Conservation (phyloP, 2,888 invertebrate genomes). For the Acheta domesticus region DNA sequence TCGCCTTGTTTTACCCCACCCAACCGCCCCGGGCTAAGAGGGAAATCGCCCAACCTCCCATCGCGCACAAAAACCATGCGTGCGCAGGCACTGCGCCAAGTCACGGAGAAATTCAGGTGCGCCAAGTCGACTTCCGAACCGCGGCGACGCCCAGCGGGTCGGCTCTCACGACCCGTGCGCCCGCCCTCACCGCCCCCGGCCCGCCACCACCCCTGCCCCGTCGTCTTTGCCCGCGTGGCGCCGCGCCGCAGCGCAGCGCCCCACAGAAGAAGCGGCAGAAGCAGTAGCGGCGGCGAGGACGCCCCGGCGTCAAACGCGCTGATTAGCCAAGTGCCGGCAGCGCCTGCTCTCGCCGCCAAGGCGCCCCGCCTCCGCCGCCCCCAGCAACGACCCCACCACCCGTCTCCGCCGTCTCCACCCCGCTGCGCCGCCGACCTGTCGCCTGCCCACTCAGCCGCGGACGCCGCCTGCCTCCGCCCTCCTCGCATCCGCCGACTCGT, state of each 20-base stretch:
- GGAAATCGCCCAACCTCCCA: no score
- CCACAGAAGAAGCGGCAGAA: no score
- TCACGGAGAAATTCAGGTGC: no score
- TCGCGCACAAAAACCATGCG: no score
- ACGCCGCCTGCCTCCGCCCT: no score
- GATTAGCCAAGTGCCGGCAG: conserved; percentile 18
- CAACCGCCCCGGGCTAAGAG: no score
- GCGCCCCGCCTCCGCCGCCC: background rate
- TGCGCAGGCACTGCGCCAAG: no score
- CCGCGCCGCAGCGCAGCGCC: background rate
- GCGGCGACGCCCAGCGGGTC: conserved; percentile 18
- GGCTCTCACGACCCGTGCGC: background rate
- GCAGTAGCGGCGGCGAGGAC: background rate
- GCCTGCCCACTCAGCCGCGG: background rate
- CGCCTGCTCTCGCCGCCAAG: background rate
- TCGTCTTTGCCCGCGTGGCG: background rate
- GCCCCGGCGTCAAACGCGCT: conserved; percentile 2
- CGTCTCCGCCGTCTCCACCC: background rate
- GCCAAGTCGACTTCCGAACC: background rate
- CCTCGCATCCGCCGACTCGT: no score
- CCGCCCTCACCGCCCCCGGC: background rate
- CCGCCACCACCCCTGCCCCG: background rate
- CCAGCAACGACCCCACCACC: background rate
- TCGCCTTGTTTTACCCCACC: no score
- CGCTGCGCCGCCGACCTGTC: no score